A percentile compares a stretch with the other conserved stretches of the same genome.
Conservation (phyloP, 2,888 invertebrate genomes). For the Hartigia nigra region DNA sequence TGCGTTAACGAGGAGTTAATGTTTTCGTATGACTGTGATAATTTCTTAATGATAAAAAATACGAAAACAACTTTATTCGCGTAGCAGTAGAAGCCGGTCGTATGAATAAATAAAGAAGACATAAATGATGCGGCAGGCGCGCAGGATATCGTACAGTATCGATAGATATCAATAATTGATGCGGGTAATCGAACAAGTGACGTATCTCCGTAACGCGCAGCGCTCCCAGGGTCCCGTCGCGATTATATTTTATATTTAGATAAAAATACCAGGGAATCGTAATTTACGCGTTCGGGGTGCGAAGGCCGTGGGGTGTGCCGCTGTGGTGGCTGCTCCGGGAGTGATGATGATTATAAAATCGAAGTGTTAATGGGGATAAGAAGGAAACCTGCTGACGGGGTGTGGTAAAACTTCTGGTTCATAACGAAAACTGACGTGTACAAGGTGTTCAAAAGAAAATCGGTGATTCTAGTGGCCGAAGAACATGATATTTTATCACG, state of each 20-base stretch:
- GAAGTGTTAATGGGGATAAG: slow-evolving; percentile 29
- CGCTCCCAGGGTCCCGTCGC: slow-evolving; percentile 4
- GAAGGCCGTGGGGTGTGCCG: slow-evolving; percentile 8
- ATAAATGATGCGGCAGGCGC: not conserved
- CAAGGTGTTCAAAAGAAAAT: not conserved
- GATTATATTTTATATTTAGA: slow-evolving; percentile 21
- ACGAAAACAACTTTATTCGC: not conserved
- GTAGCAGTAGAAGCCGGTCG: not conserved
- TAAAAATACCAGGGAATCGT: slow-evolving; percentile 22
- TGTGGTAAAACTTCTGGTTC: not conserved
- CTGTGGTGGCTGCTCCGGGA: slow-evolving; percentile 4
- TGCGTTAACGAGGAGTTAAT: not conserved
- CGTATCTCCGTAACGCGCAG: not conserved
- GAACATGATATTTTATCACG: not conserved
- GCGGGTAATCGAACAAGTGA: slow-evolving; percentile 10
- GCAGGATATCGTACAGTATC: not conserved
- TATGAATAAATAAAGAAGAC: not conserved
- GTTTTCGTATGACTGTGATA: not conserved
- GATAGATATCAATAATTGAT: slow-evolving; percentile 14
- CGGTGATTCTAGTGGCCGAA: not conserved
- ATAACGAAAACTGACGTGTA: not conserved
- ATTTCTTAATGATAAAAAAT: not conserved
- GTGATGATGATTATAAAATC: slow-evolving; percentile 35
- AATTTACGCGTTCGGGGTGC: slow-evolving; percentile 25
- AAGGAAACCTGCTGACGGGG: slow-evolving; percentile 7